Percentiles rank a stretch among this genome's conserved stretches.
Evolutionary conservation across 1,140 invertebrate species (phyloP).

Genomic region (Trachymyrmex cornetzi): DNA sequence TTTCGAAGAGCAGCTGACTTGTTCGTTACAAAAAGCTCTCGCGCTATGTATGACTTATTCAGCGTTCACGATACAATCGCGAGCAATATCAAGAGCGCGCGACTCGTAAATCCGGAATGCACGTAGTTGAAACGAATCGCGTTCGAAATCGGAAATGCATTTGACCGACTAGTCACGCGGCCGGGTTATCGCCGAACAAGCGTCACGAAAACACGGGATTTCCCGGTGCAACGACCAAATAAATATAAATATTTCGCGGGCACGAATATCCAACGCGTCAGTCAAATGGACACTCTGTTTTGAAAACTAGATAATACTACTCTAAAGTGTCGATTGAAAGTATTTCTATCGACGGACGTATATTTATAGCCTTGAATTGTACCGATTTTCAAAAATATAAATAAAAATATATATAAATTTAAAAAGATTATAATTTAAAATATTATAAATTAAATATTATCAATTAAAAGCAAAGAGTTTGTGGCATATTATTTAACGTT

Average conservation of each 20-base stretch:
- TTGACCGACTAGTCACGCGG: conserved; percentile 40
- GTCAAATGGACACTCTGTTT: conserved; percentile 9
- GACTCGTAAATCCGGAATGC: conserved; percentile 57
- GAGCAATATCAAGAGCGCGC: conserved; percentile 20
- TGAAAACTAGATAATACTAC: conserved; percentile 4
- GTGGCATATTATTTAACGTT: background rate
- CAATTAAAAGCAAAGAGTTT: background rate
- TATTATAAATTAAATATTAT: conserved; percentile 9
- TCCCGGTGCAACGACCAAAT: conserved; percentile 10
- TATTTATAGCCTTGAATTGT: background rate
- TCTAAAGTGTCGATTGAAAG: conserved; percentile 6
- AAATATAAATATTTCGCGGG: conserved; percentile 46
- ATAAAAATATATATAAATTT: background rate
- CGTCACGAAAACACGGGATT: conserved; percentile 30
- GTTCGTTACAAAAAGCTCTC: conserved; percentile 24
- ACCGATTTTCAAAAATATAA: background rate
- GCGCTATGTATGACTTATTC: conserved; percentile 48
- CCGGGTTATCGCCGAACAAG: conserved; percentile 10
- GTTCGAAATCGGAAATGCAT: conserved; percentile 57
- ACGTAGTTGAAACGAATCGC: conserved; percentile 21
- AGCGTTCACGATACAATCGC: conserved; percentile 56
- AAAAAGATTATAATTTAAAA: background rate
- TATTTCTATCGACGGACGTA: background rate
- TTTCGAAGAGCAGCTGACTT: conserved; percentile 43
- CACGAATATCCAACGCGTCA: conserved; percentile 24